phyloP scores from a whole-genome alignment of 2,888 invertebrate species.

The Lomographa bimaculata region DNA sequence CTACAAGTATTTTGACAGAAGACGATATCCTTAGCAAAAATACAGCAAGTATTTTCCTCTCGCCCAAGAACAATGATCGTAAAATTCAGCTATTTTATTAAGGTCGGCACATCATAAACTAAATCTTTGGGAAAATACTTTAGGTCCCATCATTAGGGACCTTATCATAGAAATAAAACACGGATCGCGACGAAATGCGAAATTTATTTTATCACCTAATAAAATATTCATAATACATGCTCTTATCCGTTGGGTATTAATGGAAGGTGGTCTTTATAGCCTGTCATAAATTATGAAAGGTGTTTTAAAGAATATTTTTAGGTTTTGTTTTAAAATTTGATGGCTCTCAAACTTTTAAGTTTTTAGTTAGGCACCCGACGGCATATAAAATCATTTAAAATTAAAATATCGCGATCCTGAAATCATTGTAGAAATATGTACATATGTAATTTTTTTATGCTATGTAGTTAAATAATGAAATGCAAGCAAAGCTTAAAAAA shows the following conservation, averaged over 20 bases:
- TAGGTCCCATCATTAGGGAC: conserved; percentile 32
- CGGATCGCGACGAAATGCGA: conserved; percentile 26
- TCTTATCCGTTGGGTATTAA: conserved; percentile 22
- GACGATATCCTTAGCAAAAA: conserved; percentile 19
- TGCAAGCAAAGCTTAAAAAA: too few species aligned
- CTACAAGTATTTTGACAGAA: conserved; percentile 18
- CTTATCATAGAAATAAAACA: conserved; percentile 35
- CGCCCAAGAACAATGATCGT: conserved; percentile 30
- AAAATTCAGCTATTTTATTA: conserved; percentile 35
- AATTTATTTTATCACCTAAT: conserved; percentile 29
- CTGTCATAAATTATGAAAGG: conserved; percentile 9
- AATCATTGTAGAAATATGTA: too few species aligned
- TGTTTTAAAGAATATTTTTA: conserved; percentile 7
- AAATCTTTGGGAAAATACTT: conserved; percentile 36
- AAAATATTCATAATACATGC: conserved; percentile 32
- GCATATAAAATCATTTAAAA: too few species aligned
- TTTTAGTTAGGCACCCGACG: too few species aligned
- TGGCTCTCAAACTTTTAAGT: too few species aligned
- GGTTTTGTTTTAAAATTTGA: too few species aligned
- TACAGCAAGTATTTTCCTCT: conserved; percentile 24
- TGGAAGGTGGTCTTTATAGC: conserved; percentile 21
- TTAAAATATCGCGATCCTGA: too few species aligned
- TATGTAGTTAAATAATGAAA: too few species aligned
- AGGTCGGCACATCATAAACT: conserved; percentile 35
- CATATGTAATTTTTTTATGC: too few species aligned